These are phyloP conservation scores for Momotus momota DNA, from an alignment of 2,797 vertebrate species.

Conservation along the genomic window DNA sequence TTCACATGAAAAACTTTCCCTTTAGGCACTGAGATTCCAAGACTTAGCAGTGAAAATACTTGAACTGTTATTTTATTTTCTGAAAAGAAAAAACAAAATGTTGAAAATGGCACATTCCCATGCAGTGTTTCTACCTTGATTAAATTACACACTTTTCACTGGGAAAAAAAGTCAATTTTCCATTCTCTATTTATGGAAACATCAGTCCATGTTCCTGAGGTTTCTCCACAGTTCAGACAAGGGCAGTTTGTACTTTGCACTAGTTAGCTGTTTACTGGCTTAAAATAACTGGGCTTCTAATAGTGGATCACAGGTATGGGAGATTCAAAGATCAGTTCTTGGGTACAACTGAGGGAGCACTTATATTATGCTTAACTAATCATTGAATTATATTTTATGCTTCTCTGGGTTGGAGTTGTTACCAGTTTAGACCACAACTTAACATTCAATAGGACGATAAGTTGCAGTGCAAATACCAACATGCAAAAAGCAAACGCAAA, in stretches of 20 bases:
- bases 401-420: neutral
- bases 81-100: neutral
- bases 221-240: neutral
- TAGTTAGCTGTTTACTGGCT: neutral
- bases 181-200: neutral
- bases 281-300: neutral
- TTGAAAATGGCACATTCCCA: neutral
- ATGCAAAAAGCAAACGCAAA: neutral
- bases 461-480: neutral
- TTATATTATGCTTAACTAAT: neutral
- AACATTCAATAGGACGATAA: neutral
- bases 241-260: neutral
- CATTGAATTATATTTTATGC: neutral
- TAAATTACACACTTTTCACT: conserved; percentile 18
- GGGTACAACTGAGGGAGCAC: neutral
- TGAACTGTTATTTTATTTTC: neutral
- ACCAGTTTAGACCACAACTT: neutral
- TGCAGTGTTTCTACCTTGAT: neutral
- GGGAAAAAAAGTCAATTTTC: conserved; percentile 4
- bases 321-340: neutral
- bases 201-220: neutral
- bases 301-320: neutral
- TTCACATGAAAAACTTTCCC: neutral
- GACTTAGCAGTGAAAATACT: neutral
- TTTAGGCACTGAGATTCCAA: neutral